Percentiles rank a stretch among this genome's conserved stretches.
Conservation (phyloP, 2,113 vertebrate species). For the Thamnophis sirtalis region DNA sequence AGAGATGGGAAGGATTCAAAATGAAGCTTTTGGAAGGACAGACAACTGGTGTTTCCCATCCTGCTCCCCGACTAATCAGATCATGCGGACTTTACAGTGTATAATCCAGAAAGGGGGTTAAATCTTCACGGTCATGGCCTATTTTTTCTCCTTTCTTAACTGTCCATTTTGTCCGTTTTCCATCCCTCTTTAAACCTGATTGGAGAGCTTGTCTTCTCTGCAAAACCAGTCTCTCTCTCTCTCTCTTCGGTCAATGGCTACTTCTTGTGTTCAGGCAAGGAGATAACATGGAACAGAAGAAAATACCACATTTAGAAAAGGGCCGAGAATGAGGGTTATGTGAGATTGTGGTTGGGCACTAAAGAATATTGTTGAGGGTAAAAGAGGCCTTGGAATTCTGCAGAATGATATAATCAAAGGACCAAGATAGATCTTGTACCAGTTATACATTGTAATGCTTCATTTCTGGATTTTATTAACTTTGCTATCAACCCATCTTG, state of each 20-base stretch:
- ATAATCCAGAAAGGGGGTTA: neutral
- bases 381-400: neutral
- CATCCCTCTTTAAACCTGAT: neutral
- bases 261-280: neutral
- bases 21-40: neutral
- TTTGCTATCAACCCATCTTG: neutral
- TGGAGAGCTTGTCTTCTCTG: neutral
- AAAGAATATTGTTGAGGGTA: neutral
- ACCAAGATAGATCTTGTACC: neutral
- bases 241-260: neutral
- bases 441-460: neutral
- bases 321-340: neutral
- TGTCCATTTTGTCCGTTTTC: neutral
- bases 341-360: neutral
- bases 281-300: neutral
- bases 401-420: neutral
- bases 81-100: neutral
- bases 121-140: neutral
- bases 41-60: neutral
- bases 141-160: neutral
- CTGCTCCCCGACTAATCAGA: neutral
- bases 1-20: rapidly evolving
- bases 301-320: neutral
- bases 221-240: neutral
- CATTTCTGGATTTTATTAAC: neutral